A percentile compares a stretch with the other conserved stretches of the same genome.
Conservation (phyloP, 2,113 vertebrate genomes). For the Edolisoma coerulescens region DNA sequence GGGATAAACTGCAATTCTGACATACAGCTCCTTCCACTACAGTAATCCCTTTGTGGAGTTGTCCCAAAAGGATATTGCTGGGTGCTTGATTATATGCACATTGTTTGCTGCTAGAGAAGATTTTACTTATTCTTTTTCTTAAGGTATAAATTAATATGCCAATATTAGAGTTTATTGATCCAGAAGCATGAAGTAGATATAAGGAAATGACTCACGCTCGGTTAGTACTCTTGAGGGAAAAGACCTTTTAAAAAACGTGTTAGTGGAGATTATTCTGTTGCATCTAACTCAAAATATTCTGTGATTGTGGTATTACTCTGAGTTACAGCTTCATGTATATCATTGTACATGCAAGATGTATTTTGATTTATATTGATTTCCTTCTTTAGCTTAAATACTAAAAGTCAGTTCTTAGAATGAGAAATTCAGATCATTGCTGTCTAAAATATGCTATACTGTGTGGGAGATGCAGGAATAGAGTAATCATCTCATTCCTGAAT, state of each 20-base stretch:
- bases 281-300: background rate
- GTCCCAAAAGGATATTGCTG: background rate
- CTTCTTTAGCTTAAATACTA: background rate
- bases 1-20: constrained; percentile 12
- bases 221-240: background rate
- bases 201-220: background rate
- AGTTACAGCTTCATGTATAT: background rate
- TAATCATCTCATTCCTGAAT: background rate
- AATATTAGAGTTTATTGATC: background rate
- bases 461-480: background rate
- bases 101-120: background rate
- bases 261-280: background rate
- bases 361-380: background rate
- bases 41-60: background rate
- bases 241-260: background rate
- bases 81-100: background rate
- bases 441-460: background rate
- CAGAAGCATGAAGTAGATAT: background rate
- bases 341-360: background rate
- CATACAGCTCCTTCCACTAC: constrained; percentile 7
- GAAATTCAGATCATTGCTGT: background rate
- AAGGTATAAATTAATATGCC: background rate
- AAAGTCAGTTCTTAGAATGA: background rate
- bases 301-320: background rate
- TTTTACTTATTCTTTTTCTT: background rate